phyloP scores from a whole-genome alignment of 2,888 invertebrate genomes.

The Ephialtes manifestator region DNA sequence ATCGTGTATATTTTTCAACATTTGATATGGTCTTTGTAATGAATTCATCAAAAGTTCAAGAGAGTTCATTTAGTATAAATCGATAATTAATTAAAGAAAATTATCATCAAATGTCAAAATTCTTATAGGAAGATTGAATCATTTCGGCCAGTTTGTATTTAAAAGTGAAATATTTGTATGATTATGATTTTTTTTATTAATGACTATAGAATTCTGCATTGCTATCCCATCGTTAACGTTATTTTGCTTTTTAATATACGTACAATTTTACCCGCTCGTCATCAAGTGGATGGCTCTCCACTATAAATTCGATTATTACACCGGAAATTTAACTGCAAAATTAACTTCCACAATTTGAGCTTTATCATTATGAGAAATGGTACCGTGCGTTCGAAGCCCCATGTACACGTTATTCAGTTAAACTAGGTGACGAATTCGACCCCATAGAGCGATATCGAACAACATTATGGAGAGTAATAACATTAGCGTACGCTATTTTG shows the following conservation, averaged over 20 bases:
- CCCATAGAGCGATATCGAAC: neutral
- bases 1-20: neutral
- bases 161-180: no score
- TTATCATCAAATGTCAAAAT: no score
- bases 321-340: slow-evolving; percentile 8
- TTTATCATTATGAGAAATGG: neutral
- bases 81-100: no score
- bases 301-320: neutral
- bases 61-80: no score
- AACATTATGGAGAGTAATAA: slow-evolving; percentile 16
- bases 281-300: neutral
- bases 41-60: no score
- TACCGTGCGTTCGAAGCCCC: neutral
- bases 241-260: neutral
- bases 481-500: slow-evolving; percentile 1
- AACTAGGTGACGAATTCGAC: neutral
- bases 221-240: neutral
- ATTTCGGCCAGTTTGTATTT: neutral
- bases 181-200: neutral
- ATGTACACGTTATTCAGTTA: neutral
- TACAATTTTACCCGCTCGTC: slow-evolving; percentile 5
- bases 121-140: neutral
- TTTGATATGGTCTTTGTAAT: no score
- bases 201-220: neutral
- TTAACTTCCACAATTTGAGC: slow-evolving; percentile 15